These are phyloP conservation scores for Elgaria multicarinata DNA, from an alignment of 2,113 vertebrate species.

Conservation along the genomic window DNA sequence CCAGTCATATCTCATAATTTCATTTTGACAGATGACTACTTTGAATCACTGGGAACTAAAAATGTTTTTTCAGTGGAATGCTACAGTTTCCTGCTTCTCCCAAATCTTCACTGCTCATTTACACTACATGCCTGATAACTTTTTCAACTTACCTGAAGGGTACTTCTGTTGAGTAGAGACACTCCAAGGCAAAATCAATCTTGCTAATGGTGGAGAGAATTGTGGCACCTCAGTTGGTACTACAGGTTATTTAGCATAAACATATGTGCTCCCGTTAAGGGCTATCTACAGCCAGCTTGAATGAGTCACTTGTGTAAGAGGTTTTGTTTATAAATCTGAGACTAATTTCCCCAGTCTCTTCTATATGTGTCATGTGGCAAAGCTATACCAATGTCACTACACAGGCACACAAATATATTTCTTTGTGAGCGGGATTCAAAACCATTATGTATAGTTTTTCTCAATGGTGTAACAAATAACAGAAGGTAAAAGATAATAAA, in stretches of 20 bases:
- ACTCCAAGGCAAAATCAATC: slow-evolving; percentile 70
- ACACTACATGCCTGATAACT: slow-evolving; percentile 58
- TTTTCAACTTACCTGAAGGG: slow-evolving; percentile 68
- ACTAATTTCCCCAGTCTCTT: slow-evolving; percentile 69
- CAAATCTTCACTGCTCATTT: slow-evolving; percentile 63
- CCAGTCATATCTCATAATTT: neutral
- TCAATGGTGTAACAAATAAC: slow-evolving; percentile 49
- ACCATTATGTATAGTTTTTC: slow-evolving; percentile 50
- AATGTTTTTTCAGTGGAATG: slow-evolving; percentile 11
- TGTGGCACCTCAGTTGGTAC: slow-evolving; percentile 57
- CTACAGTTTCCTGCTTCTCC: slow-evolving; percentile 45
- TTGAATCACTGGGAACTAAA: slow-evolving; percentile 9
- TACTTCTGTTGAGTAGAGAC: slow-evolving; percentile 63
- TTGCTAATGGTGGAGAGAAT: slow-evolving; percentile 64
- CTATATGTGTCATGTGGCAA: slow-evolving; percentile 35
- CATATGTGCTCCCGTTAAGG: slow-evolving; percentile 72
- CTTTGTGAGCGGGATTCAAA: slow-evolving; percentile 43
- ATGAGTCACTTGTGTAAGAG: slow-evolving; percentile 65
- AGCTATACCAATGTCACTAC: slow-evolving; percentile 54
- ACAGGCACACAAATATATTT: slow-evolving; percentile 41
- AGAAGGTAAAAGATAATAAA: slow-evolving; percentile 34
- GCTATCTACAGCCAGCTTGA: slow-evolving; percentile 59
- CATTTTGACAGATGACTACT: slow-evolving; percentile 26
- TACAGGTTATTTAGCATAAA: slow-evolving; percentile 76
- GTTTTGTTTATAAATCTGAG: slow-evolving; percentile 75